A percentile compares a stretch with the other conserved stretches of the same genome.
These are phyloP conservation scores for Zosterops hypoxanthus DNA, from an alignment of 2,113 vertebrate genomes.

Conservation along the genomic window DNA sequence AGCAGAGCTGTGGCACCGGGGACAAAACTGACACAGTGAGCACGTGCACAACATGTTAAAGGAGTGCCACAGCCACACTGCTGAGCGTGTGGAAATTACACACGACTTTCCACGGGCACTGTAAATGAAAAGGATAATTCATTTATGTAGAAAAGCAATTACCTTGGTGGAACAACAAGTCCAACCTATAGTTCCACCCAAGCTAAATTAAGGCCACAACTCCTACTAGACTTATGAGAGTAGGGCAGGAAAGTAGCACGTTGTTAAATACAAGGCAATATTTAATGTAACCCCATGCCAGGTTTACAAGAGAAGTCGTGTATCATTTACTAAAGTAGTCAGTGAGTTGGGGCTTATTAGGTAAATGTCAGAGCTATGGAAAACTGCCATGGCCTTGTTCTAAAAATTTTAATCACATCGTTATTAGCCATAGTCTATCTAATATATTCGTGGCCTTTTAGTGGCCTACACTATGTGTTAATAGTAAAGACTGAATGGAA, in stretches of 20 bases:
- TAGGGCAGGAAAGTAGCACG: not conserved
- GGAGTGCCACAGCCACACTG: not conserved
- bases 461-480: not conserved
- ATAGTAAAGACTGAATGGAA: not conserved
- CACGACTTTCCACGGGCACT: not conserved
- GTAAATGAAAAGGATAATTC: slow-evolving; percentile 7
- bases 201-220: slow-evolving; percentile 25
- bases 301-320: not conserved
- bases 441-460: not conserved
- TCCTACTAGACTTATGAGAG: not conserved
- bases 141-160: slow-evolving; percentile 8
- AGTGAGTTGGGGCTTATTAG: slow-evolving; percentile 10
- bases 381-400: not conserved
- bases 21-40: not conserved
- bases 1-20: not conserved
- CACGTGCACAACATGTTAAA: not conserved
- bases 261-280: slow-evolving; percentile 20
- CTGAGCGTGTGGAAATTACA: not conserved
- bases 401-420: not conserved
- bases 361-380: not conserved
- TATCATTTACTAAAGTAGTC: not conserved
- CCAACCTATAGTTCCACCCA: not conserved
- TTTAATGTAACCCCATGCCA: not conserved
- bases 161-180: slow-evolving; percentile 22
- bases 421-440: not conserved